These are phyloP conservation scores for Nebria ingens DNA, from an alignment of 1,140 invertebrate genomes.

Conservation along the genomic window DNA sequence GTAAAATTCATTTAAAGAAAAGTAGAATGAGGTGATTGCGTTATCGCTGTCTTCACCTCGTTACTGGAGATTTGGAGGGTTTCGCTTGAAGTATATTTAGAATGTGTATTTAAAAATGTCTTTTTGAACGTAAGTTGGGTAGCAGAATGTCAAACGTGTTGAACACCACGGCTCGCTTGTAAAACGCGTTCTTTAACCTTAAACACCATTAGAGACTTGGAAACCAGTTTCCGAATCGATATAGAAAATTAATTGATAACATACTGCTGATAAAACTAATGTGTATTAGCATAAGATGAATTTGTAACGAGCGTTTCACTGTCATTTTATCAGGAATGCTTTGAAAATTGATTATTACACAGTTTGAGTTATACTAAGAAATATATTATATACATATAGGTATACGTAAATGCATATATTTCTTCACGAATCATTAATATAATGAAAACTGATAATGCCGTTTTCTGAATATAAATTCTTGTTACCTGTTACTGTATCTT, in stretches of 20 bases:
- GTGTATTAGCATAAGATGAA: background rate
- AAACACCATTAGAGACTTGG: background rate
- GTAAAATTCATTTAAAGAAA: no score
- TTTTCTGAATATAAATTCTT: background rate
- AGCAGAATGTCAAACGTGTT: no score
- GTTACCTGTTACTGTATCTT: background rate
- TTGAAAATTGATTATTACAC: constrained; percentile 2
- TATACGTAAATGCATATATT: background rate
- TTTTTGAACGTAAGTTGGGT: no score
- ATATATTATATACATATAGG: no score
- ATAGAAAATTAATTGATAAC: constrained; percentile 7
- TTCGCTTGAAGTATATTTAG: no score
- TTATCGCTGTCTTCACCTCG: no score
- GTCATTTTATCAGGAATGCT: background rate
- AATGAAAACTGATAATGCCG: background rate
- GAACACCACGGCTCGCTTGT: no score
- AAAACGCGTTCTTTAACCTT: no score
- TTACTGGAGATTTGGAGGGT: no score
- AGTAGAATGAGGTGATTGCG: no score
- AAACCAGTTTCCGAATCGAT: constrained; percentile 1
- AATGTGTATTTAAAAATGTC: no score
- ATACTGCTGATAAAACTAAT: background rate
- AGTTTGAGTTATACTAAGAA: no score
- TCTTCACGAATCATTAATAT: background rate
- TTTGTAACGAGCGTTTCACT: constrained; percentile 2